Evolutionary conservation across 2,888 invertebrate genomes (phyloP).

Genomic region (Cryptocephalus primarius): DNA sequence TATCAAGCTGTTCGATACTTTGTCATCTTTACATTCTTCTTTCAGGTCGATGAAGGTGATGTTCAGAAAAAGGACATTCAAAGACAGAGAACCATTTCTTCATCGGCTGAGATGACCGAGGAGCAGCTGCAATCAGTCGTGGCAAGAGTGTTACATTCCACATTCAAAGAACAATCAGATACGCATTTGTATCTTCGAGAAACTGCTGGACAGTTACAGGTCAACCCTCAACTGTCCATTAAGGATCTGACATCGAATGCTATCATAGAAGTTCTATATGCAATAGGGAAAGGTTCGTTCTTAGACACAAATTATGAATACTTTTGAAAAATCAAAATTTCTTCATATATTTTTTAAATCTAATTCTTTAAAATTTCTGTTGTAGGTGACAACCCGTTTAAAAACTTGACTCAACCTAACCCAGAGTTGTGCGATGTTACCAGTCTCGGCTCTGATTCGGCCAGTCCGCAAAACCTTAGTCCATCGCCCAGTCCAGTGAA

Average conservation of each 20-base stretch:
- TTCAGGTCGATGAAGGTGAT: constrained; percentile 44
- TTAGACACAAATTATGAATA: too few relatives aligned
- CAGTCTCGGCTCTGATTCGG: constrained; percentile 27
- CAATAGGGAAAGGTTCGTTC: constrained; percentile 24
- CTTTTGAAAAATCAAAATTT: neutral
- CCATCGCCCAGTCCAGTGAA: constrained; percentile 31
- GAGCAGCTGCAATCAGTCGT: constrained; percentile 55
- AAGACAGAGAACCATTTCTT: constrained; percentile 27
- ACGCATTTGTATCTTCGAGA: constrained; percentile 39
- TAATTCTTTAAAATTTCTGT: neutral
- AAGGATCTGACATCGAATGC: constrained; percentile 53
- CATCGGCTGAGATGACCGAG: constrained; percentile 48
- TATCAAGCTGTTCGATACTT: too few relatives aligned
- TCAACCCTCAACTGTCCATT: constrained; percentile 42
- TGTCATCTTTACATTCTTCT: too few relatives aligned
- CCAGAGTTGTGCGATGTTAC: constrained; percentile 23
- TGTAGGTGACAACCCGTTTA: constrained; percentile 27
- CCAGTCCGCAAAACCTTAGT: constrained; percentile 36
- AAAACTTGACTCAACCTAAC: constrained; percentile 18
- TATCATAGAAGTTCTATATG: constrained; percentile 49
- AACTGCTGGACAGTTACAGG: constrained; percentile 33
- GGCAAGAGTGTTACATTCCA: constrained; percentile 59
- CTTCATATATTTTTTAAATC: too few relatives aligned
- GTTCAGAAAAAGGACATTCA: constrained; percentile 38
- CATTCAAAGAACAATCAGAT: constrained; percentile 46